phyloP scores from a whole-genome alignment of 2,113 vertebrate species.

The Balaeniceps rex region DNA sequence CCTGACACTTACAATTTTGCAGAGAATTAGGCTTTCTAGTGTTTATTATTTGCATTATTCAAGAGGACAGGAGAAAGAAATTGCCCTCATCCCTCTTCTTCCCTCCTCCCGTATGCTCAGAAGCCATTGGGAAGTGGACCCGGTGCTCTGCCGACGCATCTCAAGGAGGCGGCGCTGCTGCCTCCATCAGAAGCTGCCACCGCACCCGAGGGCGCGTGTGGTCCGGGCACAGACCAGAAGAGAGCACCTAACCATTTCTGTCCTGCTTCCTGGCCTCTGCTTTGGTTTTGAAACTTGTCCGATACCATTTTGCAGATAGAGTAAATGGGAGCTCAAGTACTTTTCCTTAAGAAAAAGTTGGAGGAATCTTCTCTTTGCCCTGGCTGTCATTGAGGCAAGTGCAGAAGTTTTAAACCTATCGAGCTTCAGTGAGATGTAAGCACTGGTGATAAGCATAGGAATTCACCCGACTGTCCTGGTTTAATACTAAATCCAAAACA shows the following conservation, averaged over 20 bases:
- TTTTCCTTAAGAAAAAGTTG: neutral
- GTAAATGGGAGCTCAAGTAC: neutral
- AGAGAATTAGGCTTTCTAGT: neutral
- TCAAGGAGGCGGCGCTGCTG: fast-evolving
- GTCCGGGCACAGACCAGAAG: neutral
- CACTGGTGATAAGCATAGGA: neutral
- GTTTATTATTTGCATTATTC: neutral
- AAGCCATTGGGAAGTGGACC: fast-evolving
- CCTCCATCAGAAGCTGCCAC: neutral
- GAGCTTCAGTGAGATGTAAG: neutral
- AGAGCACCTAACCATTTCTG: neutral
- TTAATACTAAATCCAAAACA: no score
- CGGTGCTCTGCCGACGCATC: fast-evolving
- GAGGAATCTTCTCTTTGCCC: neutral
- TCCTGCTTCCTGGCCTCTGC: neutral
- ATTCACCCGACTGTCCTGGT: no score
- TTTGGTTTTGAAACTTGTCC: neutral
- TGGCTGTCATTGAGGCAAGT: neutral
- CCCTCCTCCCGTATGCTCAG: neutral
- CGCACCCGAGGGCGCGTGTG: fast-evolving
- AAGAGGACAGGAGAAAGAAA: neutral
- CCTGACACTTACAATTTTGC: neutral
- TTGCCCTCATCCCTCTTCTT: neutral
- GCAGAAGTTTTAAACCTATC: neutral
- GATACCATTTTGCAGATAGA: neutral